Conservation (phyloP, 1,140 invertebrate genomes). For the Trichomalopsis sarcophagae region DNA sequence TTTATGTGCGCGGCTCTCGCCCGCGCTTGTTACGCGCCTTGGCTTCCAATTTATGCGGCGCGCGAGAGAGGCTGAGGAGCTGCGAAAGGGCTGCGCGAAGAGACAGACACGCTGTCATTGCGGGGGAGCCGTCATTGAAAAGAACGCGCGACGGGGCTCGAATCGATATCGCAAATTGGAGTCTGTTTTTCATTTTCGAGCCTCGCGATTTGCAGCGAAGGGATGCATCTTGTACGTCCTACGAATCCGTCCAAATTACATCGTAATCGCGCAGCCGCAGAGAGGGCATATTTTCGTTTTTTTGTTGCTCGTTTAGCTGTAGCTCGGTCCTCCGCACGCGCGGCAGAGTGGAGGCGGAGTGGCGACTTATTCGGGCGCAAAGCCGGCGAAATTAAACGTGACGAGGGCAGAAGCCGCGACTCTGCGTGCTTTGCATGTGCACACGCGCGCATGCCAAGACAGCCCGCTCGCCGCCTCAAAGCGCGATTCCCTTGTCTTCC, state of each 20-base stretch:
- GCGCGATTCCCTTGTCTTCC: background rate
- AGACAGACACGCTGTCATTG: slow-evolving; percentile 15
- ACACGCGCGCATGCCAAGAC: background rate
- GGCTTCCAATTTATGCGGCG: slow-evolving; percentile 36
- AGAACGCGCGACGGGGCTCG: slow-evolving; percentile 13
- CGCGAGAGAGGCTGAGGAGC: background rate
- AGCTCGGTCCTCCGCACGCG: background rate
- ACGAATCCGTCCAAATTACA: slow-evolving; percentile 27
- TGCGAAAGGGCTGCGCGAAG: background rate
- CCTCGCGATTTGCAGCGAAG: background rate
- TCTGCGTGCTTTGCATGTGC: slow-evolving; percentile 6
- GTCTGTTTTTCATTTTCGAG: background rate
- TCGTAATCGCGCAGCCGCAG: background rate
- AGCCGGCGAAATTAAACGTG: slow-evolving; percentile 29
- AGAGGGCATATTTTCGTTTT: background rate
- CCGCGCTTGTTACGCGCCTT: slow-evolving; percentile 14
- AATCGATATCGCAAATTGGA: slow-evolving; percentile 40
- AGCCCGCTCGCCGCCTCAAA: too few species aligned
- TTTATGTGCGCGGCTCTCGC: slow-evolving; percentile 29
- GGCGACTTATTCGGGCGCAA: slow-evolving; percentile 2
- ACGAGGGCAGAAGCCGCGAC: background rate
- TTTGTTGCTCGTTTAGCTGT: too few species aligned
- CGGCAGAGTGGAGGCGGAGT: background rate
- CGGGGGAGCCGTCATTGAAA: slow-evolving; percentile 13
- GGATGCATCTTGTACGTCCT: slow-evolving; percentile 37